These are phyloP conservation scores for Leptonema lineaticorne DNA, from an alignment of 1,140 invertebrate species.

Conservation along the genomic window DNA sequence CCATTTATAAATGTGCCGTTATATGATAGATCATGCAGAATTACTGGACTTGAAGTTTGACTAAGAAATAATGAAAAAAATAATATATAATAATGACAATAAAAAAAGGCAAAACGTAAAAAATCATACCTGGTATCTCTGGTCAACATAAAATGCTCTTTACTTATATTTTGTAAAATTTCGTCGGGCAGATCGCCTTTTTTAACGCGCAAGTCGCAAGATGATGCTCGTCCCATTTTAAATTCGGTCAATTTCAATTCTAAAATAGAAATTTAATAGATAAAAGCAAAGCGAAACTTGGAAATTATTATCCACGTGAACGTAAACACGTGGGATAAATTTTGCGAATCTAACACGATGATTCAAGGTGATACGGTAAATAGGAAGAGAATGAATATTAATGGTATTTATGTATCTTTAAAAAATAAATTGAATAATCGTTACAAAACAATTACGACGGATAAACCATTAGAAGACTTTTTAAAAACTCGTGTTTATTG, in stretches of 20 bases:
- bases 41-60: slow-evolving; percentile 47
- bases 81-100: slow-evolving; percentile 13
- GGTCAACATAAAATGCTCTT: slow-evolving; percentile 56
- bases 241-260: slow-evolving; percentile 54
- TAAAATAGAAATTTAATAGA: slow-evolving; percentile 41
- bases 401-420: not conserved
- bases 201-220: slow-evolving; percentile 51
- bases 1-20: slow-evolving; percentile 76
- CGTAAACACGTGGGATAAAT: slow-evolving; percentile 16
- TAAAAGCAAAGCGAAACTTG: no score
- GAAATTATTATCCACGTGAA: no score
- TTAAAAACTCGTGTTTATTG: no score
- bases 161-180: slow-evolving; percentile 55
- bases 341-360: not conserved
- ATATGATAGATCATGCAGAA: slow-evolving; percentile 65
- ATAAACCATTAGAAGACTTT: no score
- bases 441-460: no score
- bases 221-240: slow-evolving; percentile 51
- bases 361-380: not conserved
- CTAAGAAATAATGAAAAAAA: slow-evolving; percentile 48
- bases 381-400: not conserved
- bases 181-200: slow-evolving; percentile 48
- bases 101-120: no score
- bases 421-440: not conserved
- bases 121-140: slow-evolving; percentile 50